Percentiles rank a stretch among this genome's conserved stretches.
Conservation (phyloP, 2,113 vertebrate species). For the Tetrax tetrax region DNA sequence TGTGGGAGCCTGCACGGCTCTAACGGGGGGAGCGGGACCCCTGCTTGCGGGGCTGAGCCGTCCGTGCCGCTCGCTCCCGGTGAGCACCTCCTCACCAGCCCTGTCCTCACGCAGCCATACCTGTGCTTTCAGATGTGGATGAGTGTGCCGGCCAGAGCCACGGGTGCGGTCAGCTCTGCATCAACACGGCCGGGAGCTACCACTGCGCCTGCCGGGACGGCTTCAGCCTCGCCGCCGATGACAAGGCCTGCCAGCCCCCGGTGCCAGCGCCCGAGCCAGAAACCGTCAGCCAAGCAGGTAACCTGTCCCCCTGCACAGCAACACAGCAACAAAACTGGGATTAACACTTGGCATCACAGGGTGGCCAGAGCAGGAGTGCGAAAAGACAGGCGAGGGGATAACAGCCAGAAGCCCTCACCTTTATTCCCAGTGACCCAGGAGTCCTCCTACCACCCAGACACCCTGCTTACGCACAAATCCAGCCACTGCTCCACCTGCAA, state of each 20-base stretch:
- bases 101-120: background rate
- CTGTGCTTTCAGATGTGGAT: slow-evolving; percentile 81
- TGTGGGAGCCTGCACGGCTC: rapidly evolving
- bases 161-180: slow-evolving; percentile 80
- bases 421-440: background rate
- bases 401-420: background rate
- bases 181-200: slow-evolving; percentile 85
- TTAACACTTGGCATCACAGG: background rate
- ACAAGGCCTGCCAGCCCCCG: slow-evolving; percentile 67
- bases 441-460: background rate
- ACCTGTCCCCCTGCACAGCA: rapidly evolving
- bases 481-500: background rate
- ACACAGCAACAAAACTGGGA: background rate
- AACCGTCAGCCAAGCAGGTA: slow-evolving; percentile 57
- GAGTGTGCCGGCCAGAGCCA: slow-evolving; percentile 77
- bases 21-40: background rate
- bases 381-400: background rate
- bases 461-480: background rate
- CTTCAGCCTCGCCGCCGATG: slow-evolving; percentile 71
- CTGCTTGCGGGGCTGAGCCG: background rate
- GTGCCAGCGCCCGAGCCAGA: background rate
- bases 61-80: rapidly evolving
- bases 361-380: background rate
- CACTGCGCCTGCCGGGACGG: slow-evolving; percentile 78
- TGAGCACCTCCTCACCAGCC: background rate